Base-by-base conservation (phyloP, 2,888 invertebrate genomes). In the Thymelicus acteon region DNA sequence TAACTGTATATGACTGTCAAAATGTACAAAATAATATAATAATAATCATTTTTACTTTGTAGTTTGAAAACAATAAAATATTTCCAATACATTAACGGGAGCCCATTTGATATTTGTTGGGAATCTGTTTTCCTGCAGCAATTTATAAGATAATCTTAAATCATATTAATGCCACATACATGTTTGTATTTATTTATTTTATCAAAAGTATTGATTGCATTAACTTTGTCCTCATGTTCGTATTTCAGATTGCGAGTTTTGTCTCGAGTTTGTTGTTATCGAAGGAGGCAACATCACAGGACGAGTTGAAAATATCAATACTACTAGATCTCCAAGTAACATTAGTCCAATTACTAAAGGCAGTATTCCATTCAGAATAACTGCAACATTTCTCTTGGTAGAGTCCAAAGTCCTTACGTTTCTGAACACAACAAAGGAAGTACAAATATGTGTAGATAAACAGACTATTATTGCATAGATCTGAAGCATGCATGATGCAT, bases 311-410 rank as follows among this genome's bases (percentile, higher is more conserved):
- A 90, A 84, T 64, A 86, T 72, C n/a, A 84, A 75, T 13, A 86
- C 72, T 24, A 86, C 77, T 2, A 91, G 77, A 72, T 92, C 90
- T n/a, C 84, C 80, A 24, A 89, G 66, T 62, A 91, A 52, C 48
- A 90, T 67, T 10, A 86, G 72, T 73, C 84, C 79, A 60, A 80
- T 83, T 2, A 91, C 77, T 79, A 91, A 81, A 6, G 92, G 91
- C 7, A 92, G 72, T 12, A 92, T 75, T 19, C 86, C 90, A 76
- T 91, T 87, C 31, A 92, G 72, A 10, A 87, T 78, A 1, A 79
- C 47, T 2, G 82, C 81, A 31, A 82, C 80, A 67, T 81, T 74
- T 48, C 73, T 76, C 8, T 76, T 71, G 3, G 60, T 44, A 2
- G 65, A 37, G 40, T 73, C 31, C 54, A 69, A 49, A 8, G 47